Evolutionary conservation across 2,797 vertebrate species (phyloP).

Genomic region (Sphenopsis melanotis): DNA sequence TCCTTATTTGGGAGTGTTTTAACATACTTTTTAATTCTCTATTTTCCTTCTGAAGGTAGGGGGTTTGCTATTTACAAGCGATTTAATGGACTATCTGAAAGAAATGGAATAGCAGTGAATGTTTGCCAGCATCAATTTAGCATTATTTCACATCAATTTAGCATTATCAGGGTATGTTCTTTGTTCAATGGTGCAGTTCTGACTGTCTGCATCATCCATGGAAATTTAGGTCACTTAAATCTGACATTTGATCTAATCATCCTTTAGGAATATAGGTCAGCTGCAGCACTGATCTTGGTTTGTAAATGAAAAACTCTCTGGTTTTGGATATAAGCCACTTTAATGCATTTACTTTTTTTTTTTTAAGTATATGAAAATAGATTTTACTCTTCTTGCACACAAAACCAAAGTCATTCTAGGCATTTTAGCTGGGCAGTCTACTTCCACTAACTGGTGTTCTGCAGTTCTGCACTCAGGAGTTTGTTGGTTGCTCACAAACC

Average conservation of each 20-base stretch:
- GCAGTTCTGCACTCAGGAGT: not conserved
- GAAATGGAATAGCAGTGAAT: not conserved
- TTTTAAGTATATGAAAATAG: not conserved
- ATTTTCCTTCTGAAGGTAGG: not conserved
- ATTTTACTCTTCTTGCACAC: not conserved
- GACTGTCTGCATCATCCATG: not conserved
- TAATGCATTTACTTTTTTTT: fast-evolving
- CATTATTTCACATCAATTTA: not conserved
- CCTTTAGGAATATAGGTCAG: not conserved
- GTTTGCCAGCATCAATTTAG: not conserved
- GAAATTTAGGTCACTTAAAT: not conserved
- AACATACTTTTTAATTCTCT: not conserved
- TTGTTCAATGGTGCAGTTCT: not conserved
- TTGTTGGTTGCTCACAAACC: not conserved
- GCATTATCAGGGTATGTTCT: not conserved
- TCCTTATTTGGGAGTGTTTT: not conserved
- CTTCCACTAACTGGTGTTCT: not conserved
- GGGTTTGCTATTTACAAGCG: not conserved
- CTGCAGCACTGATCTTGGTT: not conserved
- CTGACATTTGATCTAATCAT: not conserved
- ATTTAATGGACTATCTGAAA: not conserved
- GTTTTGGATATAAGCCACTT: not conserved
- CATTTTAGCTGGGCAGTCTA: not conserved
- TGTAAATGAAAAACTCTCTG: not conserved
- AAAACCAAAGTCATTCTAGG: not conserved